Percentiles rank a stretch among this genome's conserved stretches.
Conservation (phyloP, 2,113 vertebrate genomes). For the Thinocorus orbignyianus region DNA sequence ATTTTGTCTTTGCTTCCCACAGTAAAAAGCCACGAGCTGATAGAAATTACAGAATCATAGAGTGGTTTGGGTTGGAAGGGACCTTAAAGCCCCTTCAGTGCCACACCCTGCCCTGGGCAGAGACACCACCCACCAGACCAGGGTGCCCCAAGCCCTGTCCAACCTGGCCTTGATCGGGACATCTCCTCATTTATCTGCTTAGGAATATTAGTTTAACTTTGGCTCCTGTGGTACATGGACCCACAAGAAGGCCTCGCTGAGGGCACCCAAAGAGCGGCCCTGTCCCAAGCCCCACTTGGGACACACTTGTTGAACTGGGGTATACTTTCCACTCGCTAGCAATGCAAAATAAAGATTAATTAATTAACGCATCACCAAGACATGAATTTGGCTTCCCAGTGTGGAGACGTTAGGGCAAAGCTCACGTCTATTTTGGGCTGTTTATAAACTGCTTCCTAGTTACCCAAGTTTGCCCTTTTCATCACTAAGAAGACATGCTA, state of each 20-base stretch:
- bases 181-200: neutral
- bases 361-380: neutral
- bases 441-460: constrained; percentile 64
- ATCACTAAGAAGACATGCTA: neutral
- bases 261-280: neutral
- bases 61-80: too few species aligned
- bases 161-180: too few species aligned
- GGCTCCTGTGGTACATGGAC: rapidly evolving
- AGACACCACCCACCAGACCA: too few species aligned
- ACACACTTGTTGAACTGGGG: neutral
- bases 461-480: constrained; percentile 42
- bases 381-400: neutral
- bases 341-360: neutral
- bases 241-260: neutral
- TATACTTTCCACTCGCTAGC: neutral
- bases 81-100: too few species aligned
- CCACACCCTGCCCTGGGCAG: too few species aligned
- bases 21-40: neutral
- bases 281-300: neutral
- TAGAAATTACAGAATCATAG: neutral
- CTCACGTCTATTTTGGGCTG: constrained; percentile 43
- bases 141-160: too few species aligned
- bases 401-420: neutral
- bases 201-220: neutral
- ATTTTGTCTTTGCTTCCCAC: neutral